Percentiles rank a stretch among this genome's conserved stretches.
These are phyloP conservation scores for Bimastos eiseni DNA, from an alignment of 2,888 invertebrate genomes.

Conservation along the genomic window DNA sequence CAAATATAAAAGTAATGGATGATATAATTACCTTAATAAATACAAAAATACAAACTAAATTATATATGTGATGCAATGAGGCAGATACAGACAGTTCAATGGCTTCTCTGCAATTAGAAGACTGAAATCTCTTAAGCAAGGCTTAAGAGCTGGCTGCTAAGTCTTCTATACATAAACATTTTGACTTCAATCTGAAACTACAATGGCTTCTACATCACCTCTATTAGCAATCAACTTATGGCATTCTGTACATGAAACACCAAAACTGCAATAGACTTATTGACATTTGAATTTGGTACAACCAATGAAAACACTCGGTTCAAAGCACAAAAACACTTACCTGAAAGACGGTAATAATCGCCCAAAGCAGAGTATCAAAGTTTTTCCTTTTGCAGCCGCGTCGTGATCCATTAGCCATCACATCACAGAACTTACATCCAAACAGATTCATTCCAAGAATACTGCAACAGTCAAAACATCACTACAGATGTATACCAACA, in stretches of 20 bases:
- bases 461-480: slow-evolving; percentile 66
- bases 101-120: too few species aligned
- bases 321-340: slow-evolving; percentile 51
- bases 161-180: background rate
- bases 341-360: slow-evolving; percentile 66
- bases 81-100: slow-evolving; percentile 52
- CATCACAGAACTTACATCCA: slow-evolving; percentile 99
- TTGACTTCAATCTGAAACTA: background rate
- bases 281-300: background rate
- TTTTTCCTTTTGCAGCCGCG: slow-evolving; percentile 62
- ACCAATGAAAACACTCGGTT: background rate
- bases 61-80: too few species aligned
- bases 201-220: background rate
- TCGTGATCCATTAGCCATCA: slow-evolving; percentile 3
- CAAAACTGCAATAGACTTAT: background rate
- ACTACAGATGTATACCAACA: background rate
- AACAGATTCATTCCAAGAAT: slow-evolving; percentile 99
- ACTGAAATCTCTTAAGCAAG: too few species aligned
- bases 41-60: too few species aligned
- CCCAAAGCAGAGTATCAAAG: slow-evolving; percentile 66
- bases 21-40: too few species aligned
- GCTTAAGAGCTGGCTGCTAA: background rate
- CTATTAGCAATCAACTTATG: background rate
- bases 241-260: background rate
- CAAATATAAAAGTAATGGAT: too few species aligned